Conservation (phyloP, 2,888 invertebrate genomes). For the Stenurella melanura region DNA sequence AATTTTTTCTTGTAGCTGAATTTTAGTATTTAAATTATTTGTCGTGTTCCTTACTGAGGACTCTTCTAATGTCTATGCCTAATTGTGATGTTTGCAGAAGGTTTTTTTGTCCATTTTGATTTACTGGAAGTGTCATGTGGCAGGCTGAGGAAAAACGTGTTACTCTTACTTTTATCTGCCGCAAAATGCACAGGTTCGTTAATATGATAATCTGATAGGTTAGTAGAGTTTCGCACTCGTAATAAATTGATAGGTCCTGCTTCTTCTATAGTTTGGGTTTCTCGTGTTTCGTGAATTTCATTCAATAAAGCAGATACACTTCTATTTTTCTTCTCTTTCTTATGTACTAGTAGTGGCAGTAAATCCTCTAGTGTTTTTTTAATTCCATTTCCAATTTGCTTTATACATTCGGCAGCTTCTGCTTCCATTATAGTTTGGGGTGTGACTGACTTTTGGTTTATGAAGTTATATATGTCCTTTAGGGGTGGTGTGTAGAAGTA, state of each 20-base stretch:
- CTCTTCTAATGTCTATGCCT: not conserved
- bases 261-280: not conserved
- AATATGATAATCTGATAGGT: not conserved
- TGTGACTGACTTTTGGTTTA: not conserved
- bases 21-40: not conserved
- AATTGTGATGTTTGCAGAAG: not conserved
- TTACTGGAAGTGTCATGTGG: not conserved
- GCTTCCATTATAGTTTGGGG: not conserved
- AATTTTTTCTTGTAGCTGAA: not conserved
- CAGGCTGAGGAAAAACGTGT: not conserved
- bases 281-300: slow-evolving; percentile 32
- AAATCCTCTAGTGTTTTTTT: slow-evolving; percentile 58
- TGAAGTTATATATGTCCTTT: slow-evolving; percentile 22
- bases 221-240: not conserved
- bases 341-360: slow-evolving; percentile 54
- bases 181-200: not conserved
- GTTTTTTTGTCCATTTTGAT: not conserved
- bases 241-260: not conserved
- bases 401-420: slow-evolving; percentile 17
- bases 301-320: slow-evolving; percentile 37
- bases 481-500: slow-evolving; percentile 54
- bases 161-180: not conserved
- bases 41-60: not conserved
- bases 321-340: slow-evolving; percentile 48
- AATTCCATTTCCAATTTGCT: slow-evolving; percentile 43